Base-by-base conservation (phyloP, 2,888 invertebrate genomes). In the Sympetrum striolatum region DNA sequence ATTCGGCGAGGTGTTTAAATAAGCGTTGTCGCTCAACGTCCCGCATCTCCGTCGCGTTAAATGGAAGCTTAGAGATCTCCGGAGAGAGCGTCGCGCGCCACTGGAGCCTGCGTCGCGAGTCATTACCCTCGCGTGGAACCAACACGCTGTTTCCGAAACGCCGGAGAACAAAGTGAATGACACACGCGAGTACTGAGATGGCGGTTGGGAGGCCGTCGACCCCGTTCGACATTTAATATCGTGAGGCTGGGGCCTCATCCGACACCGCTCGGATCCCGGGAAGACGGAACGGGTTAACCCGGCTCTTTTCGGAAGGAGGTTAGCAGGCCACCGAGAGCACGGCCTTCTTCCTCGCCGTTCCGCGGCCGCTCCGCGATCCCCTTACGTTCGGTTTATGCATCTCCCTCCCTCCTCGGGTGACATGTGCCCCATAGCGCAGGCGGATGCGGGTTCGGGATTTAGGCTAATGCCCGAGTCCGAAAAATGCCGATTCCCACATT, bases 221-320 rank as follows among this genome's bases (percentile, higher is more conserved):
- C 73, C 12, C 73, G 73, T 73, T 73, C 73, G 73, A 73, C 73
- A 73, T 73, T 73, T 73, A 73, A 73, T 73, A 73, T 25, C 73
- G 73, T 22, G 73, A 73, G 12, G 25, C 25, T 64, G n/a, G 64
- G 22, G 64, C 64, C 64, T 73, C 73, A 73, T 73, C 73, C 73
- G 73, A 73, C 73, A 73, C 73, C 73, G 73, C 73, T 73, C 73
- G 73, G 73, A 73, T 73, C 73, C 73, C 73, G 73, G 73, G 73
- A 73, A 73, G 73, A 73, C 73, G 25, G 73, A 73, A 73, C 73
- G 73, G 73, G 86, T 86, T 58, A 86, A 86, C 86, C 86, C 86
- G 60, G 60, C 86, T 86, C 60, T 86, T 86, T 86, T 86, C 86
- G 86, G 86, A 86, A 86, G 86, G 58, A 86, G 86, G 86, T 86